Conservation (phyloP, 1,140 invertebrate species). For the Zeugodacus cucurbitae region DNA sequence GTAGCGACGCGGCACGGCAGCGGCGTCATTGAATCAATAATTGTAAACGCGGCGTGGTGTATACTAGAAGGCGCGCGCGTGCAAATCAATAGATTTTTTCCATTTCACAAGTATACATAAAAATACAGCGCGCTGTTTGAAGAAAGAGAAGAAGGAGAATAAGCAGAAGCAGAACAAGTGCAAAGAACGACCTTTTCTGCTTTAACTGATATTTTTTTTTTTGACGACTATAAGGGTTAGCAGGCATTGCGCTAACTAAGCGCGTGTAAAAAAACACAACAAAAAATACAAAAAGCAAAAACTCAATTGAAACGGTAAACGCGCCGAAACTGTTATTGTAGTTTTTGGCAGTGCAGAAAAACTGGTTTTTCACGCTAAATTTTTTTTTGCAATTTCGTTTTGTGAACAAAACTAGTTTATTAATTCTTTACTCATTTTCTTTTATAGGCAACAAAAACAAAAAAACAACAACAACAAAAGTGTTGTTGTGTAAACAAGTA, state of each 20-base stretch:
- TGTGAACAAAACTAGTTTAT: not conserved
- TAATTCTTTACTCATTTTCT: not conserved
- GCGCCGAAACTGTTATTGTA: not conserved
- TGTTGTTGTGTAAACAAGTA: constrained; percentile 4
- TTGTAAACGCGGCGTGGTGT: not conserved
- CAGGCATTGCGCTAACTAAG: not conserved
- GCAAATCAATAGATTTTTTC: not conserved
- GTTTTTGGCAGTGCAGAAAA: not conserved
- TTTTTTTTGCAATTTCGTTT: not conserved
- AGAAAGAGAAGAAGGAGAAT: no score
- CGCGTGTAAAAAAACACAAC: not conserved
- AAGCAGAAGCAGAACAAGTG: not conserved
- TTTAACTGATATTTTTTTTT: not conserved
- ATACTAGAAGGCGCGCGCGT: not conserved
- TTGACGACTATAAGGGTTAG: not conserved
- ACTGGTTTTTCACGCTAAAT: not conserved
- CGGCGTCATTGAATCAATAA: not conserved
- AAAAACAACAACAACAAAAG: no score
- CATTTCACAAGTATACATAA: not conserved
- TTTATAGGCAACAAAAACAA: not conserved
- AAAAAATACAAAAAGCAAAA: no score
- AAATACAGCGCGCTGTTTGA: not conserved
- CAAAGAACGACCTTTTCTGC: not conserved
- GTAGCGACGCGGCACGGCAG: constrained; percentile 8
- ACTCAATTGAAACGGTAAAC: not conserved